Evolutionary conservation across 2,888 invertebrate genomes (phyloP), one percentile per base, ranked within the genome.

Genomic region (Drepana falcataria): DNA sequence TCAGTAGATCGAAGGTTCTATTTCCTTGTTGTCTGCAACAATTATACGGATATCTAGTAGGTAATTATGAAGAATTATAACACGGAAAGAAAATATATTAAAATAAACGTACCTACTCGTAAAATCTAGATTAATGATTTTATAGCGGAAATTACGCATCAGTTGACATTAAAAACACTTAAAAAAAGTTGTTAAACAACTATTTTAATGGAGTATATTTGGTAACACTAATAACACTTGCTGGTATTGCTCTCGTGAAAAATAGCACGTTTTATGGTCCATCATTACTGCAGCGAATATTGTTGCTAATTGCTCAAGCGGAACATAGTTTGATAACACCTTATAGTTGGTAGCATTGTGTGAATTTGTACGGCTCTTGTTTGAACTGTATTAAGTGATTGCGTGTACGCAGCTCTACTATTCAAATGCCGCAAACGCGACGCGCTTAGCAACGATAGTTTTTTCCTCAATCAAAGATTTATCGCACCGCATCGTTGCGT

Each of bases 311-410:
- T 63, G 60, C 60, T 68, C 60, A 62, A 64, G 63, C 64, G 63
- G 61, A 70, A 66, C 64, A 62, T 59, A 40, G 41, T 61, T 67
- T 60, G 59, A 64, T 69, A 67, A 62, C 64, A 58, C 56, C 55
- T 66, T 59, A 61, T 61, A 54, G 58, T 60, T 57, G 56, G 62
- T 61, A 65, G 65, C 55, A 61, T 56, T 63, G 67, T 66, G 69
- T 67, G 66, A 69, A 64, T 61, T 58, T 52, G 58, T 61, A 55
- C 55, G 60, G 53, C 63, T 68, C 66, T 68, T 64, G 56, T 57
- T 59, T 49, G 55, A 34, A 5, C 52, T 55, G 55, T 63, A 59
- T 59, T 60, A 58, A 59, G 49, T 55, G 44, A 52, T 51, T 51
- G 51, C 51, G 51, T 51, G 51, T 51, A 51, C 51, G 51, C 51